Evolutionary conservation across 2,113 vertebrate genomes (phyloP).

Genomic region (Xiphias gladius): DNA sequence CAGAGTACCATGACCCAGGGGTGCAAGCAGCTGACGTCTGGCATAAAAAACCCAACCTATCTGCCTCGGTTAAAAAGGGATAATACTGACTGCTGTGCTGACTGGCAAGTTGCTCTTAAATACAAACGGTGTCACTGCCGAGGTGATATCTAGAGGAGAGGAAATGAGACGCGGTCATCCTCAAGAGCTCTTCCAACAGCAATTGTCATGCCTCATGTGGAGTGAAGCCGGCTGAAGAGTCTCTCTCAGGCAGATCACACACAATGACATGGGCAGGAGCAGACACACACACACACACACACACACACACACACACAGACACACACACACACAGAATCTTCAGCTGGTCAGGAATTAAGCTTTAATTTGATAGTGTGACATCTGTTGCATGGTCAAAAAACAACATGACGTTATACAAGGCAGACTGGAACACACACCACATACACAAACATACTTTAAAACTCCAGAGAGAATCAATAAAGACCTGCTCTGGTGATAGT

Average conservation of each 20-base stretch:
- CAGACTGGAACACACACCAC: slow-evolving; percentile 9
- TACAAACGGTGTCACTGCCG: slow-evolving; percentile 18
- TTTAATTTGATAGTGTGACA: slow-evolving; percentile 78
- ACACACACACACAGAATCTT: slow-evolving; percentile 21
- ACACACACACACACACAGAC: slow-evolving; percentile 30
- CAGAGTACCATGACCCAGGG: slow-evolving; percentile 76
- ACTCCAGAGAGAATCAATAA: slow-evolving; percentile 17
- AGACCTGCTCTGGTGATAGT: neutral
- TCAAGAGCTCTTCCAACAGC: slow-evolving; percentile 52
- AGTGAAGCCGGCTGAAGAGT: slow-evolving; percentile 40
- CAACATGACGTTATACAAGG: slow-evolving; percentile 6
- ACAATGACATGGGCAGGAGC: slow-evolving; percentile 21
- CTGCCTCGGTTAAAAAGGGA: slow-evolving; percentile 47
- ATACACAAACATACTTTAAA: slow-evolving; percentile 14
- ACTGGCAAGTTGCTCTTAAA: slow-evolving; percentile 53
- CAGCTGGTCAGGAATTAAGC: slow-evolving; percentile 66
- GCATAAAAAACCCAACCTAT: slow-evolving; percentile 50
- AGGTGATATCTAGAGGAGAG: slow-evolving; percentile 21
- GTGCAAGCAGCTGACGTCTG: slow-evolving; percentile 72
- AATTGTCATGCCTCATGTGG: slow-evolving; percentile 58
- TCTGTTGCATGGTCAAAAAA: slow-evolving; percentile 65
- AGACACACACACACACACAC: slow-evolving; percentile 26
- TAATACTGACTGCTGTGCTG: slow-evolving; percentile 38
- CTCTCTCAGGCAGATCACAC: slow-evolving; percentile 36
- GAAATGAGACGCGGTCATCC: slow-evolving; percentile 50